phyloP scores from a whole-genome alignment of 2,113 vertebrate species.

The Xiphorhynchus elegans region DNA sequence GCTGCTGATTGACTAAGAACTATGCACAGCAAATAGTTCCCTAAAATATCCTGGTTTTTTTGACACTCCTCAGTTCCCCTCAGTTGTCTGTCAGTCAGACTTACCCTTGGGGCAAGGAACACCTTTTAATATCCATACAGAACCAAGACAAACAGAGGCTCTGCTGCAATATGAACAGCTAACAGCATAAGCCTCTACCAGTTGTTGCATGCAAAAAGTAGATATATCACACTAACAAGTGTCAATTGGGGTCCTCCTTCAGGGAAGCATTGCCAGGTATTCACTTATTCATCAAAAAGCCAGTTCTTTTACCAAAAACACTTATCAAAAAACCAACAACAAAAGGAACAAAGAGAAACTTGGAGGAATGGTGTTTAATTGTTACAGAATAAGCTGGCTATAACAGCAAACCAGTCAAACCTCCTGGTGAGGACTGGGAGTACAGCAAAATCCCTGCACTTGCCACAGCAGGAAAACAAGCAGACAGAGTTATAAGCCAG shows the following conservation, averaged over 20 bases:
- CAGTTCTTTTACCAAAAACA: neutral
- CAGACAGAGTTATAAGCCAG: neutral
- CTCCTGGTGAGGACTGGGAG: neutral
- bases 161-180: neutral
- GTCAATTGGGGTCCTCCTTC: neutral
- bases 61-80: neutral
- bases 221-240: neutral
- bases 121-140: neutral
- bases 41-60: neutral
- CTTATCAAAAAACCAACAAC: too few relatives aligned
- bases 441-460: neutral
- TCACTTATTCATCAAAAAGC: neutral
- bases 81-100: neutral
- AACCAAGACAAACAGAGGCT: neutral
- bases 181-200: neutral
- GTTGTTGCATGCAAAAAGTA: neutral
- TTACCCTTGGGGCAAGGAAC: neutral
- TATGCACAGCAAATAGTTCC: neutral
- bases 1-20: neutral
- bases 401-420: neutral
- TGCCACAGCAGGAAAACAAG: neutral
- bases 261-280: neutral
- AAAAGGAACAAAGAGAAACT: neutral
- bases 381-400: neutral
- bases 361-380: neutral